Conservation (phyloP, 2,113 vertebrate species). For the Guaruba guarouba region DNA sequence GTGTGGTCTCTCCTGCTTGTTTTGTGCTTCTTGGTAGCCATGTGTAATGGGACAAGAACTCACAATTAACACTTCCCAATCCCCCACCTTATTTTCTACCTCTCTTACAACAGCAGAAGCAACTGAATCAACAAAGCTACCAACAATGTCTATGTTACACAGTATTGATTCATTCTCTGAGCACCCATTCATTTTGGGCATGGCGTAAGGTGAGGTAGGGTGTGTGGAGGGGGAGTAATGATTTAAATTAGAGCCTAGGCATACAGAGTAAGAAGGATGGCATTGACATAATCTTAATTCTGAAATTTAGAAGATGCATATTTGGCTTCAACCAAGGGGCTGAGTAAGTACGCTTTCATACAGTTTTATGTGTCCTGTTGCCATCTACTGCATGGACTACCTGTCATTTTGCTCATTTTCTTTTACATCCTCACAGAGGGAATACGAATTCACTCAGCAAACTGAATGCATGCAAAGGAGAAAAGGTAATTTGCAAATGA, state of each 20-base stretch:
- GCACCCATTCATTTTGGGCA: constrained; percentile 4
- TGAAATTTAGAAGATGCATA: background rate
- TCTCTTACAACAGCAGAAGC: background rate
- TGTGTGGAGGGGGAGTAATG: background rate
- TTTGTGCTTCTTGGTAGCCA: background rate
- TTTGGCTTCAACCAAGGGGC: background rate
- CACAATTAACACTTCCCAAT: background rate
- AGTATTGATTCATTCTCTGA: constrained; percentile 17
- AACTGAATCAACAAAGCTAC: constrained; percentile 3
- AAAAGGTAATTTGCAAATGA: constrained; percentile 33
- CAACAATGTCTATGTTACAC: background rate
- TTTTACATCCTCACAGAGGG: background rate
- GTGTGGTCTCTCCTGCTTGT: background rate
- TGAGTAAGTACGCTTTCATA: background rate
- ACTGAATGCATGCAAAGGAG: background rate
- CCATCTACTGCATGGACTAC: background rate
- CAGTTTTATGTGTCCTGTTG: background rate
- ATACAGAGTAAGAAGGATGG: background rate
- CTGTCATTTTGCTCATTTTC: background rate
- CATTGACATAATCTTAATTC: background rate
- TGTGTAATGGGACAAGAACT: background rate
- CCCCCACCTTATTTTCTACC: background rate
- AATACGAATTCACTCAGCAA: background rate
- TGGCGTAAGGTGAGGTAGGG: background rate
- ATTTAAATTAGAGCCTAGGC: constrained; percentile 27